A percentile compares a stretch with the other conserved stretches of the same genome.
Evolutionary conservation across 2,113 vertebrate species (phyloP).

Genomic region (Pipa parva): DNA sequence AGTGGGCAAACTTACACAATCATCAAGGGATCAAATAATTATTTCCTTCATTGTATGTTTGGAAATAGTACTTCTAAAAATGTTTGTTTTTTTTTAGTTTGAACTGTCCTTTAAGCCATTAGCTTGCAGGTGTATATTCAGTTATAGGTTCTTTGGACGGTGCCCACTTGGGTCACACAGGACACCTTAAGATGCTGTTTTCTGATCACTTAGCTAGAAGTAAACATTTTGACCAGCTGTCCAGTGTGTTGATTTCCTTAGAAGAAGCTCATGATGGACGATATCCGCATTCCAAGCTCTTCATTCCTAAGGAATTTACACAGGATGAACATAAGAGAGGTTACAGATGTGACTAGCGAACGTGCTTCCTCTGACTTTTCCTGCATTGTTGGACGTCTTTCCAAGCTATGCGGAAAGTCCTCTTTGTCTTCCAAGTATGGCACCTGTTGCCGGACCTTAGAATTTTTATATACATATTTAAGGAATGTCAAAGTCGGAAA

Average conservation of each 20-base stretch:
- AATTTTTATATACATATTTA: background rate
- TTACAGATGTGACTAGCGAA: slow-evolving; percentile 19
- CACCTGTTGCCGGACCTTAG: slow-evolving; percentile 4
- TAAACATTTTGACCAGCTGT: slow-evolving; percentile 1
- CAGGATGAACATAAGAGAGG: slow-evolving; percentile 19
- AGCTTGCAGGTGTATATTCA: background rate
- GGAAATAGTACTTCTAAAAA: too few relatives aligned
- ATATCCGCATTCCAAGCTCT: slow-evolving; percentile 30
- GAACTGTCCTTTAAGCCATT: background rate
- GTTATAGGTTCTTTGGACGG: background rate
- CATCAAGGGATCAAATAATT: too few relatives aligned
- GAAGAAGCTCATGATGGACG: background rate
- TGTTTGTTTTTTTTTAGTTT: too few relatives aligned
- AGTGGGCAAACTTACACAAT: too few relatives aligned
- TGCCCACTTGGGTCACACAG: background rate
- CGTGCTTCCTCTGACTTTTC: slow-evolving; percentile 19
- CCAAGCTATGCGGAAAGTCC: slow-evolving; percentile 21
- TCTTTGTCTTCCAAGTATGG: background rate
- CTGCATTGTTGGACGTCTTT: slow-evolving; percentile 30
- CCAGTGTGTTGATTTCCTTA: background rate
- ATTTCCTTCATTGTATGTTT: too few relatives aligned
- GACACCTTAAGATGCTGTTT: background rate
- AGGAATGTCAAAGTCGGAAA: background rate
- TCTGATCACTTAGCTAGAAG: background rate
- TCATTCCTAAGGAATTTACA: slow-evolving; percentile 21